Evolutionary conservation across 2,113 vertebrate species (phyloP).

Genomic region (Crotalus tigris): DNA sequence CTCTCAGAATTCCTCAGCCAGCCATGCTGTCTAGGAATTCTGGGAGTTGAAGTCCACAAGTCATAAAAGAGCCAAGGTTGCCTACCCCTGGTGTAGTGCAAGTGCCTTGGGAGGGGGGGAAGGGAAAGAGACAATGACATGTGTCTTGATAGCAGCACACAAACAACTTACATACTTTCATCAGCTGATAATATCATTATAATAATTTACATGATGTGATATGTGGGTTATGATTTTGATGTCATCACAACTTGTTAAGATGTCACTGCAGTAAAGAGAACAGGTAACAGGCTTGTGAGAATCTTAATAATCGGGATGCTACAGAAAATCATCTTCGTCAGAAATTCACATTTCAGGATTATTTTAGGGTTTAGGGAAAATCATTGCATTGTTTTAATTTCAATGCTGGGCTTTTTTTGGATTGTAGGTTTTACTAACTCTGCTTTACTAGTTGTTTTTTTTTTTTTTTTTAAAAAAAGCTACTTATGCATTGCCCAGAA

Average conservation of each 20-base stretch:
- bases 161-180: not conserved
- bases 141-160: not conserved
- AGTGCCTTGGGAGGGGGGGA: not conserved
- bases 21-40: no score
- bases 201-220: not conserved
- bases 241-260: not conserved
- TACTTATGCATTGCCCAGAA: not conserved
- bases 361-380: not conserved
- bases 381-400: not conserved
- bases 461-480: not conserved
- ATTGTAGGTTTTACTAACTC: not conserved
- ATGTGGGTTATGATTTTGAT: not conserved
- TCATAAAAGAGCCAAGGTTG: no score
- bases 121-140: not conserved
- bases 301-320: not conserved
- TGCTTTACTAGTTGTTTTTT: not conserved
- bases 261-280: not conserved
- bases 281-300: not conserved
- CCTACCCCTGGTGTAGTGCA: no score
- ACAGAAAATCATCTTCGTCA: not conserved
- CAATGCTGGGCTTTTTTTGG: not conserved
- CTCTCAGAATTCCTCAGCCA: no score
- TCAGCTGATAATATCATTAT: not conserved
- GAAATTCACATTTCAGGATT: not conserved
- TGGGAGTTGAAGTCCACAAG: no score